Evolutionary conservation across 2,888 invertebrate genomes (phyloP).

Genomic region (Spodoptera picta): DNA sequence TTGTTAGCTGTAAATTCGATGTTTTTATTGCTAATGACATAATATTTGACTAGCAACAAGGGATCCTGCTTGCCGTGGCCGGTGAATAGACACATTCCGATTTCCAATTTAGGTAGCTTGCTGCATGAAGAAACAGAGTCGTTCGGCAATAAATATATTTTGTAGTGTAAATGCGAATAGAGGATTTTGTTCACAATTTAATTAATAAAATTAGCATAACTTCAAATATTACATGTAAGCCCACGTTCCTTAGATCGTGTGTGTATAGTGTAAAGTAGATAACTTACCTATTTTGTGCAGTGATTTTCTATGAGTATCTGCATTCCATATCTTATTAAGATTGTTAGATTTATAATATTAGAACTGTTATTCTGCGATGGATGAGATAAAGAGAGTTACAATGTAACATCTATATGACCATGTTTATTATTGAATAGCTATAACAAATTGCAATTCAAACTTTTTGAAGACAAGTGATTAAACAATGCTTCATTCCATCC

Average conservation of each 20-base stretch:
- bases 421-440: no score
- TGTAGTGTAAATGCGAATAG: constrained; percentile 24
- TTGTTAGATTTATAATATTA: no score
- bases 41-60: constrained; percentile 38
- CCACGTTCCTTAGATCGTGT: background rate
- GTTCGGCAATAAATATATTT: constrained; percentile 29
- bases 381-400: no score
- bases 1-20: constrained; percentile 40
- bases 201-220: constrained; percentile 20
- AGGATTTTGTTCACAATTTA: constrained; percentile 34
- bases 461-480: no score
- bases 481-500: no score
- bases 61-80: constrained; percentile 11
- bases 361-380: no score
- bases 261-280: constrained; percentile 14
- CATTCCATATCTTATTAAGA: no score
- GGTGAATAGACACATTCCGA: constrained; percentile 19
- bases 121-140: constrained; percentile 7
- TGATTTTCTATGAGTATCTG: background rate
- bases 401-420: no score
- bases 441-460: no score
- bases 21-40: constrained; percentile 38
- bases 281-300: constrained; percentile 12
- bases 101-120: constrained; percentile 30
- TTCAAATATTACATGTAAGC: constrained; percentile 26